Evolutionary conservation across 2,888 invertebrate genomes (phyloP).

Genomic region (Cerastis rubricosa): DNA sequence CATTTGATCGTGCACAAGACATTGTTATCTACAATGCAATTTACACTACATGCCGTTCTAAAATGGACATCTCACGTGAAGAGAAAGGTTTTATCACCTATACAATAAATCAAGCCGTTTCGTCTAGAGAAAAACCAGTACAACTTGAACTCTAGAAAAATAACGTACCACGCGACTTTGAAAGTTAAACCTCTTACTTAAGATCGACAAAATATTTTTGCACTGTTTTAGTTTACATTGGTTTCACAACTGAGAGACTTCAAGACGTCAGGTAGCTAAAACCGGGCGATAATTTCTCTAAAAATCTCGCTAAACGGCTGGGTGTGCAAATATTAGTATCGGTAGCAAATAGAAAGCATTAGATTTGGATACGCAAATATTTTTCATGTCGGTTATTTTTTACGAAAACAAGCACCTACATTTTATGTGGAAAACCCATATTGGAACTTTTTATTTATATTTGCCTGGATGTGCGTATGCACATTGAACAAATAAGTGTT

Average conservation of each 20-base stretch:
- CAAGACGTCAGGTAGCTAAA: slow-evolving; percentile 46
- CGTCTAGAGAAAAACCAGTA: slow-evolving; percentile 48
- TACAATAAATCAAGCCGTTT: slow-evolving; percentile 66
- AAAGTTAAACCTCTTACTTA: slow-evolving; percentile 21
- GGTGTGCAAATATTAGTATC: slow-evolving; percentile 64
- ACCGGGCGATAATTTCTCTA: slow-evolving; percentile 65
- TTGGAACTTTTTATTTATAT: slow-evolving; percentile 35
- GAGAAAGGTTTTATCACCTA: slow-evolving; percentile 70
- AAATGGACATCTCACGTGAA: slow-evolving; percentile 66
- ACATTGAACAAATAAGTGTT: not conserved
- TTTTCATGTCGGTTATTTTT: slow-evolving; percentile 36
- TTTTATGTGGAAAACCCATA: slow-evolving; percentile 8
- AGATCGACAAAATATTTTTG: slow-evolving; percentile 2
- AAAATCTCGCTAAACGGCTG: slow-evolving; percentile 64
- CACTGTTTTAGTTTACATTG: not conserved
- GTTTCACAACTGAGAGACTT: slow-evolving; percentile 46
- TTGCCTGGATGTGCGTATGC: not conserved
- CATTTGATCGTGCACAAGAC: slow-evolving; percentile 56
- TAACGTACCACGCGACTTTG: slow-evolving; percentile 25
- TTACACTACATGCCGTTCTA: slow-evolving; percentile 64
- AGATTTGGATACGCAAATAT: slow-evolving; percentile 61
- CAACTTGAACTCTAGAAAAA: slow-evolving; percentile 39
- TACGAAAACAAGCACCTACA: slow-evolving; percentile 25
- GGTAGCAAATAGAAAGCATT: slow-evolving; percentile 77
- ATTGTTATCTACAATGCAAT: slow-evolving; percentile 65